Base-by-base conservation (phyloP, 2,797 vertebrate species). In the Pteronotus mesoamericanus region DNA sequence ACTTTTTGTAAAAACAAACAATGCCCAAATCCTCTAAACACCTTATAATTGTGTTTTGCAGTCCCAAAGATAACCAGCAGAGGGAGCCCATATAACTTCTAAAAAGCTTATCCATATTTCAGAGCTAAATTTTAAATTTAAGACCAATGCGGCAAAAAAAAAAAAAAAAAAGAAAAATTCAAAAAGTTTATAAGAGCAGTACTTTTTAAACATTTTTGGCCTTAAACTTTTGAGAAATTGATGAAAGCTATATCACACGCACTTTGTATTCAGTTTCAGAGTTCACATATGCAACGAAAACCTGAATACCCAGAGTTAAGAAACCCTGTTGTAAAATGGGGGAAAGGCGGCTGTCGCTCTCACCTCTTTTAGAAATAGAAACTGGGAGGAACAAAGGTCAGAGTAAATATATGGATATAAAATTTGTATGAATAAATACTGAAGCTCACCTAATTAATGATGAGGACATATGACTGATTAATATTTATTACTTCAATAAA, bases 21-120 rank as follows among this genome's bases (percentile, higher is more conserved):
- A 51, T 83, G 61, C n/a, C n/a, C 12, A 29, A 37, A 83, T 89
- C 66, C 57, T 85, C 4, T 48, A 9, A 84, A 34, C 0, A 6
- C 32, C 19, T 26, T 61, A 0, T 18, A 39, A 78, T 84, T 89
- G 22, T 59, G 51, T 93, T 59, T 64, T 97, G 90, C 55, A 94
- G 46, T 80, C 42, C 66, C 74, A 93, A 16, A 37, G 4, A 92
- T 15, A 86, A 95, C 94, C 97, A 96, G 94, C 91, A 97, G 97
- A 95, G 96, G 86, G 97, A 92, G 86, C 84, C 53, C 71, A 79
- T 71, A 79, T 68, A 48, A 69, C 72, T 85, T 72, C 83, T 2
- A 21, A 84, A 94, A 91, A 34, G 0, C 26, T 46, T 12, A 34
- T 1, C 7, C 22, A 18, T 32, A 53, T 64, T 78, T 92, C 51